These are phyloP conservation scores for Pelvicachromis taeniatus DNA, from an alignment of 2,113 vertebrate genomes.

Conservation along the genomic window DNA sequence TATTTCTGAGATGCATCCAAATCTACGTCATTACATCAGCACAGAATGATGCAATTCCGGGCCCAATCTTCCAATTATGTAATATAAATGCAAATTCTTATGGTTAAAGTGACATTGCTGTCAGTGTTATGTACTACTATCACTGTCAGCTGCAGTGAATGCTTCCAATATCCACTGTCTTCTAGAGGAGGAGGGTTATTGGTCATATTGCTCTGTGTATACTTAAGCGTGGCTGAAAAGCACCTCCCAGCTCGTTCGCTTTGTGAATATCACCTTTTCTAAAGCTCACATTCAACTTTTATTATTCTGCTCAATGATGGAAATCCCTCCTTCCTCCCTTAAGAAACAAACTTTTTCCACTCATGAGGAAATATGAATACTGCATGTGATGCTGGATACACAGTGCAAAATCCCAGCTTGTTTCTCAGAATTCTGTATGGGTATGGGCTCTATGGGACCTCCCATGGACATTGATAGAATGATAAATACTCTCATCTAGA, in stretches of 20 bases:
- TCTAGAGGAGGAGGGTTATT: not conserved
- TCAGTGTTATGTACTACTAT: conserved; percentile 16
- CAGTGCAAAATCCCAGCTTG: conserved; percentile 63
- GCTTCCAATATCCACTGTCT: conserved; percentile 25
- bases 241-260: conserved; percentile 32
- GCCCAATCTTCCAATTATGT: conserved; percentile 36
- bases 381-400: conserved; percentile 16
- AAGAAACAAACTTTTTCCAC: conserved; percentile 52
- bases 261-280: conserved; percentile 53
- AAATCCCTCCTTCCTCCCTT: conserved; percentile 29
- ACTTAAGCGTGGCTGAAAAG: conserved; percentile 13
- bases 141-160: conserved; percentile 11
- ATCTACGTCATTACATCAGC: conserved; percentile 15
- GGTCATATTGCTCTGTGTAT: conserved; percentile 1
- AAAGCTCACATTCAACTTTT: conserved; percentile 28
- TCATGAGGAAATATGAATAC: conserved; percentile 47
- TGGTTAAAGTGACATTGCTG: conserved; percentile 21
- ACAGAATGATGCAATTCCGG: conserved; percentile 13
- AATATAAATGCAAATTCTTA: conserved; percentile 53
- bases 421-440: conserved; percentile 66
- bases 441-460: conserved; percentile 78
- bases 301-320: conserved; percentile 47
- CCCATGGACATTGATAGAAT: conserved; percentile 81
- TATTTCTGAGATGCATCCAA: conserved; percentile 26
- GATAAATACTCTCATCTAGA: conserved; percentile 77